phyloP scores from a whole-genome alignment of 2,113 vertebrate species.

The Collichthys lucidus region DNA sequence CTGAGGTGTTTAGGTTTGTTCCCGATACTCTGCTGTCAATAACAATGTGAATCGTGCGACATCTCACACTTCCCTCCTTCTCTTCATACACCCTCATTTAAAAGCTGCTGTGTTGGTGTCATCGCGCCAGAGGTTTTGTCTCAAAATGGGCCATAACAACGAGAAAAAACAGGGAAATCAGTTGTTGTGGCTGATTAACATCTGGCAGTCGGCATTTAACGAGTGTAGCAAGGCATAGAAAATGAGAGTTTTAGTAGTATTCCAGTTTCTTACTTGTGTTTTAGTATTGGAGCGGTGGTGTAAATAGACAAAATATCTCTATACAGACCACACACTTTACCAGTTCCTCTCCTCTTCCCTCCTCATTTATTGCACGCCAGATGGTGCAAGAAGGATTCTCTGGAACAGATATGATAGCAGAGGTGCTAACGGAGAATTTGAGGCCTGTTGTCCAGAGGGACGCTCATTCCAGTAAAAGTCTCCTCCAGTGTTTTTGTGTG shows the following conservation, averaged over 20 bases:
- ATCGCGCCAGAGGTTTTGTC: slow-evolving; percentile 70
- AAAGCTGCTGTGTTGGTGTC: slow-evolving; percentile 69
- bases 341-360: slow-evolving; percentile 29
- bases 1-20: slow-evolving; percentile 4
- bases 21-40: slow-evolving; percentile 26
- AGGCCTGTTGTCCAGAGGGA: slow-evolving; percentile 38
- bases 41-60: slow-evolving; percentile 18
- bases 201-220: slow-evolving; percentile 66
- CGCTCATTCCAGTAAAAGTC: slow-evolving; percentile 44
- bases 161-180: slow-evolving; percentile 23
- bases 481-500: slow-evolving; percentile 24
- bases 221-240: slow-evolving; percentile 41
- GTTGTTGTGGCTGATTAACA: slow-evolving; percentile 58
- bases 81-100: slow-evolving; percentile 64
- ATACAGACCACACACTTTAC: slow-evolving; percentile 25
- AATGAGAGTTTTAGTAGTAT: slow-evolving; percentile 49
- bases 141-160: slow-evolving; percentile 62
- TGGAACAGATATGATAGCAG: slow-evolving; percentile 32
- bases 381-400: slow-evolving; percentile 40
- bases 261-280: slow-evolving; percentile 37
- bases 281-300: slow-evolving; percentile 25
- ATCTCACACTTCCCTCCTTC: slow-evolving; percentile 40
- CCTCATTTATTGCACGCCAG: slow-evolving; percentile 51
- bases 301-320: slow-evolving; percentile 34
- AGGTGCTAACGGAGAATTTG: slow-evolving; percentile 36